Conservation (phyloP, 2,797 vertebrate genomes). For the Betta splendens region DNA sequence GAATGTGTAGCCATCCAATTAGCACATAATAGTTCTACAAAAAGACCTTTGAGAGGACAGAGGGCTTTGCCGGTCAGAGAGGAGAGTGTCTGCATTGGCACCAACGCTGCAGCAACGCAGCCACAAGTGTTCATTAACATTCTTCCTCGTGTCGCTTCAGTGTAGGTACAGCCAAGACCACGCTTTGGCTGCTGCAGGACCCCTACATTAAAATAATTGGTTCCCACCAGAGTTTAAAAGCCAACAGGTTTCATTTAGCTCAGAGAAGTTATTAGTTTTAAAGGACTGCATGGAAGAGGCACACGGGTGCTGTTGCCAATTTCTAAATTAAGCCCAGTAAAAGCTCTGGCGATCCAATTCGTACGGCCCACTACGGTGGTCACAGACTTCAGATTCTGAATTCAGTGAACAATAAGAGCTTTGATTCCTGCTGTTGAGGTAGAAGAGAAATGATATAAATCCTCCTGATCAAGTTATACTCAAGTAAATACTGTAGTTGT, state of each 20-base stretch:
- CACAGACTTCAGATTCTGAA: conserved; percentile 14
- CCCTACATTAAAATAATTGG: conserved; percentile 67
- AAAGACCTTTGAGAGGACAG: conserved; percentile 54
- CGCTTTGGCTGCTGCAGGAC: conserved; percentile 32
- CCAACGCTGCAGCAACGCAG: conserved; percentile 33
- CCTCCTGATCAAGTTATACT: no score
- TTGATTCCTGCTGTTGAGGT: conserved; percentile 9
- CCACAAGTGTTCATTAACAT: conserved; percentile 66
- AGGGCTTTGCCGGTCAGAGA: conserved; percentile 28
- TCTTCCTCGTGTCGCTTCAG: conserved; percentile 56
- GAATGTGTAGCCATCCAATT: conserved; percentile 55
- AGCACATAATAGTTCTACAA: conserved; percentile 53
- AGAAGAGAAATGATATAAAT: no score
- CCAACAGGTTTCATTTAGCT: conserved; percentile 56
- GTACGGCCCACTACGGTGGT: background rate
- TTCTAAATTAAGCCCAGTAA: conserved; percentile 32
- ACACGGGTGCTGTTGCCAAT: conserved; percentile 30
- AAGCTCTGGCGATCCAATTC: conserved; percentile 17
- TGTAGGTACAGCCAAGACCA: conserved; percentile 28
- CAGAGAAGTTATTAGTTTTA: conserved; percentile 39
- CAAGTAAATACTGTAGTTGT: conserved; percentile 1
- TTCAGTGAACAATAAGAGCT: background rate
- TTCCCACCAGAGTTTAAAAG: conserved; percentile 57
- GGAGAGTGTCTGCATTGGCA: conserved; percentile 31
- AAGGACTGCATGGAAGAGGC: conserved; percentile 19